A percentile compares a stretch with the other conserved stretches of the same genome.
phyloP scores from a whole-genome alignment of 1,140 invertebrate genomes.

The Bombus pascuorum region DNA sequence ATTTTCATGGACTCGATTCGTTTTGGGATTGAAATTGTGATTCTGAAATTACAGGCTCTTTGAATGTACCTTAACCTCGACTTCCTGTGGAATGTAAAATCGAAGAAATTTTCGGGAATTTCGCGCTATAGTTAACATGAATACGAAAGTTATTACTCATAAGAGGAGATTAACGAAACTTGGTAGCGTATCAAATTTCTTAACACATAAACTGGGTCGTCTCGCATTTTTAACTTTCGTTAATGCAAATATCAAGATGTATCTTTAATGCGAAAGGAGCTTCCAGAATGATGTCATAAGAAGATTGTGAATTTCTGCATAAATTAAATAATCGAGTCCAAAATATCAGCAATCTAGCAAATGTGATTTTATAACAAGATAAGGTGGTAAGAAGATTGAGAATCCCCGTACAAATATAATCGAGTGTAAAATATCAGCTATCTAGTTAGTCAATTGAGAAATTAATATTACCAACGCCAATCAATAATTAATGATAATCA shows the following conservation, averaged over 20 bases:
- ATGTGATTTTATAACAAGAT: too few species aligned
- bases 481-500: background rate
- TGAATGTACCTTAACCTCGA: background rate
- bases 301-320: background rate
- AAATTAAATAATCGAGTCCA: background rate
- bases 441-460: background rate
- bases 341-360: background rate
- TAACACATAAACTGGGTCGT: too few species aligned
- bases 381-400: background rate
- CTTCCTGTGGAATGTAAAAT: background rate
- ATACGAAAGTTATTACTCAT: background rate
- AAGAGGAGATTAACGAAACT: background rate
- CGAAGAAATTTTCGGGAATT: background rate
- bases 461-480: background rate
- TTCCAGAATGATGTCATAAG: background rate
- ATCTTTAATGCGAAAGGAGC: background rate
- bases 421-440: background rate
- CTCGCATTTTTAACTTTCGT: background rate
- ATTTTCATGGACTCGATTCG: background rate
- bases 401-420: background rate
- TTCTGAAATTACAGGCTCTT: background rate
- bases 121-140: background rate
- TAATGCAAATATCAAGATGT: background rate
- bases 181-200: background rate
- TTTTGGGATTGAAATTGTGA: background rate